Conservation (phyloP, 2,888 invertebrate genomes). For the Panopea generosa region DNA sequence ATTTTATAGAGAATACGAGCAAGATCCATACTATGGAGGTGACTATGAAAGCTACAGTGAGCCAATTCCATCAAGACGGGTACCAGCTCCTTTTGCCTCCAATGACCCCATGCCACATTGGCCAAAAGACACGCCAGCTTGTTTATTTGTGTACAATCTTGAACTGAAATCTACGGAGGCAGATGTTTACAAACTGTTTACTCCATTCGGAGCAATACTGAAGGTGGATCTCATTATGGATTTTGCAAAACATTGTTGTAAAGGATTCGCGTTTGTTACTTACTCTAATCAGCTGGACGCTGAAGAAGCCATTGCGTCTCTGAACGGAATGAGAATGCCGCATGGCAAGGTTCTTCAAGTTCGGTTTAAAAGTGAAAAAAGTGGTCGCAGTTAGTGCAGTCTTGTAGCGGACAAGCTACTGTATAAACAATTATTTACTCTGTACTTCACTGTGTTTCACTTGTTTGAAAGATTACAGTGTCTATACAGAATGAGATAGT, state of each 20-base stretch:
- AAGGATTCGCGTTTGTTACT: conserved; percentile 86
- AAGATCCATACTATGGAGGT: too few species aligned
- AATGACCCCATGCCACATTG: too few species aligned
- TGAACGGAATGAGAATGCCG: conserved; percentile 83
- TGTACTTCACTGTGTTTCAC: too few species aligned
- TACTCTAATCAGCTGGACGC: conserved; percentile 84
- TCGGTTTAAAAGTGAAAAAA: conserved; percentile 67
- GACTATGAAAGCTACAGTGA: too few species aligned
- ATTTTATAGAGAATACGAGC: neutral
- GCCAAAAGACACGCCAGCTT: too few species aligned
- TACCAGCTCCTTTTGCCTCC: too few species aligned
- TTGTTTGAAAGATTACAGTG: too few species aligned
- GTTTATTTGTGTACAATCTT: conserved; percentile 85
- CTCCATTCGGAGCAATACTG: conserved; percentile 83
- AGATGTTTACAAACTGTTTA: conserved; percentile 83
- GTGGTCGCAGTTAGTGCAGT: too few species aligned
- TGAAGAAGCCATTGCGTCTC: conserved; percentile 82
- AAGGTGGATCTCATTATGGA: conserved; percentile 84
- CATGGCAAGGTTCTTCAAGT: conserved; percentile 84
- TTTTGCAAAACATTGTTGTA: conserved; percentile 81
- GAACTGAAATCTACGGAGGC: conserved; percentile 84
- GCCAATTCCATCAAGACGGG: too few species aligned
- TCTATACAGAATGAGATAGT: too few species aligned
- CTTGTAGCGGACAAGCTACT: too few species aligned
- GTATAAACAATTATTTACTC: too few species aligned